Conservation (phyloP, 1,140 invertebrate species). For the Caerostris extrusa region DNA sequence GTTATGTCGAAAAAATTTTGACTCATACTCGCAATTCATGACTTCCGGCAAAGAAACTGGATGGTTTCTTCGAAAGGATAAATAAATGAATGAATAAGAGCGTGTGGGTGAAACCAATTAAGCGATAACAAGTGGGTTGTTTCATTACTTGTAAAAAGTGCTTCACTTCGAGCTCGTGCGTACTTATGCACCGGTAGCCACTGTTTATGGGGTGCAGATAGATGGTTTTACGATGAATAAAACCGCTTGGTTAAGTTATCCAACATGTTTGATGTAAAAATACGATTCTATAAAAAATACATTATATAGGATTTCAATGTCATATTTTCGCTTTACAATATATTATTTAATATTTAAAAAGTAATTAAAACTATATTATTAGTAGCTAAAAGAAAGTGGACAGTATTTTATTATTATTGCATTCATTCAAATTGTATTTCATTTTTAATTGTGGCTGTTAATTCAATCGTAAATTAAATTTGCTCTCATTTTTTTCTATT, state of each 20-base stretch:
- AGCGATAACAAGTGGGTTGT: not conserved
- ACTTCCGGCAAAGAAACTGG: not conserved
- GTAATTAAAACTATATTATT: too few relatives aligned
- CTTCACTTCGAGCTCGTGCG: not conserved
- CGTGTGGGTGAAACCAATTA: not conserved
- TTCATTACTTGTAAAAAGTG: not conserved
- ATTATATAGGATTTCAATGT: too few relatives aligned
- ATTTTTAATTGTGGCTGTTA: too few relatives aligned
- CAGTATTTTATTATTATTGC: too few relatives aligned
- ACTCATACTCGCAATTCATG: not conserved
- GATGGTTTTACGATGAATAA: not conserved
- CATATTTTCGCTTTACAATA: too few relatives aligned
- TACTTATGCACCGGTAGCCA: not conserved
- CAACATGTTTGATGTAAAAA: too few relatives aligned
- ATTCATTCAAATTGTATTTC: too few relatives aligned
- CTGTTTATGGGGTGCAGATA: not conserved
- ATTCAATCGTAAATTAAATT: too few relatives aligned
- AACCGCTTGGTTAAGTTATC: not conserved
- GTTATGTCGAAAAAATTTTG: not conserved
- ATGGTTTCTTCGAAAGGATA: constrained; percentile 23
- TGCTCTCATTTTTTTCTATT: too few relatives aligned
- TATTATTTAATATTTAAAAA: too few relatives aligned
- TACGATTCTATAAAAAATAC: too few relatives aligned
- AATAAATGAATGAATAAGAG: not conserved
- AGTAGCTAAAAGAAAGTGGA: too few relatives aligned